These are phyloP conservation scores for Synergus umbraculus DNA, from an alignment of 2,888 invertebrate genomes.

Conservation along the genomic window DNA sequence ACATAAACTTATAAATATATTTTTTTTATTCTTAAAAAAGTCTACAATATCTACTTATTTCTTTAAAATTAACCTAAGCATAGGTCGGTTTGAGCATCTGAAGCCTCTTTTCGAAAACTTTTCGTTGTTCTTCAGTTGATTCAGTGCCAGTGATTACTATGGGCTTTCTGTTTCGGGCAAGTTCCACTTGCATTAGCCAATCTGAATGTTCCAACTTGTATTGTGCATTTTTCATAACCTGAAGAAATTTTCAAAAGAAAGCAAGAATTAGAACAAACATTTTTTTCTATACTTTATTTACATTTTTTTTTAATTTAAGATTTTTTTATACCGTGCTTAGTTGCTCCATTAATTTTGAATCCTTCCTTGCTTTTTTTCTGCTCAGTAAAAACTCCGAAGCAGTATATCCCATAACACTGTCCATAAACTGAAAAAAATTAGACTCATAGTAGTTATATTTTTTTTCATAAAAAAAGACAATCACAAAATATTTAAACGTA, in stretches of 20 bases:
- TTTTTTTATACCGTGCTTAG: conserved; percentile 62
- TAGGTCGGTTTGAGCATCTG: neutral
- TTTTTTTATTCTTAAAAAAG: too few relatives aligned
- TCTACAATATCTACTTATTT: neutral
- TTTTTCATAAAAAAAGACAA: neutral
- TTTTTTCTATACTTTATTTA: conserved; percentile 5
- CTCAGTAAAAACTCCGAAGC: conserved; percentile 66
- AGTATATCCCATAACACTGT: conserved; percentile 66
- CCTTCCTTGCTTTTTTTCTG: conserved; percentile 65
- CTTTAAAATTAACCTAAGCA: neutral
- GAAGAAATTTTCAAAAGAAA: conserved; percentile 35
- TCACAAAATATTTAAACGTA: conserved; percentile 10
- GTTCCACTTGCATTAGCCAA: conserved; percentile 66
- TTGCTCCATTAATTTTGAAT: conserved; percentile 66
- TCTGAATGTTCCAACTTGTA: conserved; percentile 62
- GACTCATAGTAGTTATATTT: conserved; percentile 30
- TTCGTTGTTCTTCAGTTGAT: conserved; percentile 53
- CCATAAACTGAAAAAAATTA: conserved; percentile 65
- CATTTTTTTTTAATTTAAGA: conserved; percentile 24
- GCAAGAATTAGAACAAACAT: neutral
- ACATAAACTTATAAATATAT: too few relatives aligned
- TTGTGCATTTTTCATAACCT: conserved; percentile 68
- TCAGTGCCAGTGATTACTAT: conserved; percentile 56
- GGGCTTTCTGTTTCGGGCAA: conserved; percentile 58
- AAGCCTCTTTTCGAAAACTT: neutral